These are phyloP conservation scores for Picathartes gymnocephalus DNA, from an alignment of 2,113 vertebrate species.

Conservation along the genomic window DNA sequence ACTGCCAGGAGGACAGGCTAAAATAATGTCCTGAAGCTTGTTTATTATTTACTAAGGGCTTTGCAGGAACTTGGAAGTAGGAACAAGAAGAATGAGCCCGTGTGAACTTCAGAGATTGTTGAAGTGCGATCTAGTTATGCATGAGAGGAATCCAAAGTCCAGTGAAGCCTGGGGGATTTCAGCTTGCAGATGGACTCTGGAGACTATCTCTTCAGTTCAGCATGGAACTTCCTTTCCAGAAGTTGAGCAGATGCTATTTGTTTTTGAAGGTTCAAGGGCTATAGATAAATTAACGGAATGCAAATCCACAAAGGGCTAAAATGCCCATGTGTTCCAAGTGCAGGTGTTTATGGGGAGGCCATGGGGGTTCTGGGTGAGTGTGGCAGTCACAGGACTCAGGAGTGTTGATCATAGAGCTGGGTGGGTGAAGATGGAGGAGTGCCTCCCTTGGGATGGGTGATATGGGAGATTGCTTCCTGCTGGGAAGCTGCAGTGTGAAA, in stretches of 20 bases:
- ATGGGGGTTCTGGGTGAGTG: neutral
- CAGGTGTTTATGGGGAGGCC: neutral
- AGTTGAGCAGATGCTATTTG: neutral
- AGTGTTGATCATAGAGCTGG: neutral
- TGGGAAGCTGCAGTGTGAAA: neutral
- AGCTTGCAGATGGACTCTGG: neutral
- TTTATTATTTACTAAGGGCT: neutral
- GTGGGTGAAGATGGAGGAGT: neutral
- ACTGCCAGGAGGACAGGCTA: neutral
- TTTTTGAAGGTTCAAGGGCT: neutral
- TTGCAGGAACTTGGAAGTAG: neutral
- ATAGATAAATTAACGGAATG: neutral
- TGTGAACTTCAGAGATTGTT: neutral
- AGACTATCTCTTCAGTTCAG: neutral
- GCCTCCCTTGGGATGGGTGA: neutral
- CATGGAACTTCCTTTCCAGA: neutral
- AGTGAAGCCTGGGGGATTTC: neutral
- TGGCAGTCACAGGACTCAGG: neutral
- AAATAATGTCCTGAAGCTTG: neutral
- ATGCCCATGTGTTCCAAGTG: fast-evolving
- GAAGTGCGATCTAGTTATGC: neutral
- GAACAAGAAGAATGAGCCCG: neutral
- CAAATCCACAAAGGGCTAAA: neutral
- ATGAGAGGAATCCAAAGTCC: neutral
- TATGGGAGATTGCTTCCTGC: neutral